Percentiles rank a stretch among this genome's conserved stretches.
phyloP scores from a whole-genome alignment of 2,888 invertebrate genomes.

The Mechanitis mazaeus region DNA sequence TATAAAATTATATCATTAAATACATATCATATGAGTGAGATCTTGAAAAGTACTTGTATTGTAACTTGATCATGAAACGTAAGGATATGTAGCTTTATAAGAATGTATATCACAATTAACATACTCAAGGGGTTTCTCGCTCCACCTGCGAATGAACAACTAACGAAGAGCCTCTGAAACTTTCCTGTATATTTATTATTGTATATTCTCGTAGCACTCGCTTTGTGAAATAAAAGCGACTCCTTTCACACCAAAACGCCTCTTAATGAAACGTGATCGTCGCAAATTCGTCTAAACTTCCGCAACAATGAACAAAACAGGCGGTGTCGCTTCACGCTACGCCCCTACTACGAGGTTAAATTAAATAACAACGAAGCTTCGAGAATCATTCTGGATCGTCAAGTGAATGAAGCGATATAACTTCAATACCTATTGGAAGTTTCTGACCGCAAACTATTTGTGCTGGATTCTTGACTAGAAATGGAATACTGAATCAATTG shows the following conservation, averaged over 20 bases:
- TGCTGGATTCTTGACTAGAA: slow-evolving; percentile 36
- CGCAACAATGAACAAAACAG: slow-evolving; percentile 60
- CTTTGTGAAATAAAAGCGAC: slow-evolving; percentile 66
- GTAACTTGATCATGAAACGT: too few relatives aligned
- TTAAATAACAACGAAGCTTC: slow-evolving; percentile 70
- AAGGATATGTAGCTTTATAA: background rate
- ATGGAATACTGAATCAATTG: slow-evolving; percentile 22
- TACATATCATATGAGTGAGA: too few relatives aligned
- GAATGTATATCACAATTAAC: slow-evolving; percentile 34
- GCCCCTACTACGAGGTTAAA: slow-evolving; percentile 54
- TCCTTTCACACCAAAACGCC: slow-evolving; percentile 63
- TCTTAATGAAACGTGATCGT: slow-evolving; percentile 70
- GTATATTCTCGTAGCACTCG: slow-evolving; percentile 43
- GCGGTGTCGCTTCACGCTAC: slow-evolving; percentile 46
- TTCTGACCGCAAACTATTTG: slow-evolving; percentile 56
- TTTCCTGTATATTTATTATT: slow-evolving; percentile 47
- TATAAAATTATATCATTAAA: too few relatives aligned
- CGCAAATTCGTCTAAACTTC: slow-evolving; percentile 70
- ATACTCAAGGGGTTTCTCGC: slow-evolving; percentile 36
- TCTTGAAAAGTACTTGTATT: too few relatives aligned
- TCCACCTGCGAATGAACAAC: slow-evolving; percentile 60
- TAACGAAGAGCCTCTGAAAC: slow-evolving; percentile 68
- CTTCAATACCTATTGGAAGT: slow-evolving; percentile 57
- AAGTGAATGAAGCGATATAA: slow-evolving; percentile 46
- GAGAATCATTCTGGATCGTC: slow-evolving; percentile 42